Conservation (phyloP, 1,140 invertebrate species). For the Drosophila truncata region DNA sequence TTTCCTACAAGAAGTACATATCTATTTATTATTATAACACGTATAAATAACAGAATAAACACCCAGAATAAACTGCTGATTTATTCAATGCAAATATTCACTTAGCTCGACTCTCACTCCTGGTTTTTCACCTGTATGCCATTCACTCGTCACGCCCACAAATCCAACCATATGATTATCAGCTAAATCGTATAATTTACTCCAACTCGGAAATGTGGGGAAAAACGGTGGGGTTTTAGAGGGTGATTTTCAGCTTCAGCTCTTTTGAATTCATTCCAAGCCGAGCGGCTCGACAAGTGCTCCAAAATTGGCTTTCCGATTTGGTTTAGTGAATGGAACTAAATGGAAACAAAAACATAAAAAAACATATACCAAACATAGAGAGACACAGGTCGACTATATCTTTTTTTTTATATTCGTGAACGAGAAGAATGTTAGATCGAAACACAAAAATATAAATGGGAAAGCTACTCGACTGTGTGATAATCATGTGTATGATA, state of each 20-base stretch:
- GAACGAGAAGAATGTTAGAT: conserved; percentile 11
- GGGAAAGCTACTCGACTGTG: not conserved
- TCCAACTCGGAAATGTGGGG: not conserved
- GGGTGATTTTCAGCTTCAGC: not conserved
- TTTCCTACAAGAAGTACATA: not conserved
- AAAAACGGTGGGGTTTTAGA: not conserved
- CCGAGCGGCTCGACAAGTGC: conserved; percentile 18
- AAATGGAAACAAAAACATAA: conserved; percentile 28
- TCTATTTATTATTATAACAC: not conserved
- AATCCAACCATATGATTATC: conserved; percentile 39
- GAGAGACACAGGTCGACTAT: conserved; percentile 2
- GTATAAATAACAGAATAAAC: not conserved
- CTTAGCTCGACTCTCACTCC: conserved; percentile 34
- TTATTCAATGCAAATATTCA: conserved; percentile 45
- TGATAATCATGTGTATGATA: not conserved
- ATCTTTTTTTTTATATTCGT: no score
- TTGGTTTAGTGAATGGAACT: conserved; percentile 49
- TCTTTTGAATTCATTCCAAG: not conserved
- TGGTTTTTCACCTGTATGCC: conserved; percentile 30
- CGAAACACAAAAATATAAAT: not conserved
- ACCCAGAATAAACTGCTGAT: conserved; percentile 23
- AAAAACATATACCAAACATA: conserved; percentile 17
- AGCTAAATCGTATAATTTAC: conserved; percentile 47
- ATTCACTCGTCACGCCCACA: conserved; percentile 50
- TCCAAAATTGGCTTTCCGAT: conserved; percentile 38